Conservation (phyloP, 2,797 vertebrate genomes). For the Semotilus atromaculatus region DNA sequence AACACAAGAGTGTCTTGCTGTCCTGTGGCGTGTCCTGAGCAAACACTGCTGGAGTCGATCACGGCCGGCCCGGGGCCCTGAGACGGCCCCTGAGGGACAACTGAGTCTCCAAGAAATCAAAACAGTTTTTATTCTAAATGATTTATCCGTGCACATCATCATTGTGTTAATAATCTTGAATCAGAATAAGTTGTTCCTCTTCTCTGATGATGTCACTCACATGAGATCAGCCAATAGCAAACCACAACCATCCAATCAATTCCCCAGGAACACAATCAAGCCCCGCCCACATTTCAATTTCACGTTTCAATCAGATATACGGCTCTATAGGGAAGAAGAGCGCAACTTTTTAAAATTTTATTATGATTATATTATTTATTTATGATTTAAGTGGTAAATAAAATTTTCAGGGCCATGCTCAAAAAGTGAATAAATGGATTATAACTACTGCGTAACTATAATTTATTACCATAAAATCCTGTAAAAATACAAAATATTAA, state of each 20-base stretch:
- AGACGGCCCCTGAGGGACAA: too few relatives aligned
- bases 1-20: slow-evolving; percentile 84
- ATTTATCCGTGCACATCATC: neutral
- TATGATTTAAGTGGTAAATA: too few relatives aligned
- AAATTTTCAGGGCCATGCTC: too few relatives aligned
- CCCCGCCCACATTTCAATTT: neutral
- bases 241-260: neutral
- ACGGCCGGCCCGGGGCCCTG: too few relatives aligned
- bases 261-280: neutral
- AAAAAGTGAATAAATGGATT: neutral
- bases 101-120: neutral
- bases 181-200: neutral
- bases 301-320: neutral
- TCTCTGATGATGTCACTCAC: neutral
- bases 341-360: too few relatives aligned
- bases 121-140: neutral
- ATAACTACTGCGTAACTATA: neutral
- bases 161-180: neutral
- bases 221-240: neutral
- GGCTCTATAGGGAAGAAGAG: neutral
- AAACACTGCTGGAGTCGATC: slow-evolving; percentile 78
- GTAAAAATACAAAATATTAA: too few relatives aligned
- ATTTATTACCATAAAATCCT: neutral
- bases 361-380: too few relatives aligned
- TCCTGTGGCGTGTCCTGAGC: slow-evolving; percentile 83